Evolutionary conservation across 2,113 vertebrate species (phyloP), one percentile per base, ranked within the genome.

Genomic region (Oreochromis tanganicae): DNA sequence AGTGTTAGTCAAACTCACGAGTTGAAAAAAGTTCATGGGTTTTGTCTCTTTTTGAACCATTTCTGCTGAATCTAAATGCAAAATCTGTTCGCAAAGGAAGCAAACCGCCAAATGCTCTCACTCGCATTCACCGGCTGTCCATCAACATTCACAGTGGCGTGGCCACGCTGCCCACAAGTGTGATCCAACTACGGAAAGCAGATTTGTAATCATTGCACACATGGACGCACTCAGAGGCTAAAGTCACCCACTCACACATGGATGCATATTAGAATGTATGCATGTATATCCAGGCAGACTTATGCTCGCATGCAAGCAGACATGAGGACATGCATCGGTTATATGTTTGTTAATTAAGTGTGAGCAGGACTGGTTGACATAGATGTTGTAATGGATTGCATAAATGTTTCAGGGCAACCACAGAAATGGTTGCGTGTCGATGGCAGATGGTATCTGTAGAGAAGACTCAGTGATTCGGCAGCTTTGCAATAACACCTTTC

Each of bases 191-290:
- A 83, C 34, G 79, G 83, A 89, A 86, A 93, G 87, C 91, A 86
- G 91, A 93, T 93, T 94, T 93, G 86, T 85, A 90, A 89, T 93
- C 84, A 52, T 80, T 14, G 46, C 88, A 82, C 92, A 90, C 81
- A 87, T 75, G 61, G 83, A 85, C 84, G 21, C 80, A 36, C 73
- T 83, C 36, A 3, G 61, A 89, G 43, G 46, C 83, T 71, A 9
- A 88, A 87, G 82, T 91, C 90, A 84, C 86, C 83, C 84, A 85
- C 92, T 88, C 84, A 8, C 83, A 83, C 85, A 85, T 54, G 57
- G 43, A 90, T 66, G 38, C 59, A 19, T 41, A 52, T 63, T 34
- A 85, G 14, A 85, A 75, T 54, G 6, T 24, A 52, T 57, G 71
- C 24, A 46, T 57, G 14, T n/a, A 82, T 80, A 48, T 46, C 7